Conservation (phyloP, 1,140 invertebrate species). For the Temnothorax nylanderi region DNA sequence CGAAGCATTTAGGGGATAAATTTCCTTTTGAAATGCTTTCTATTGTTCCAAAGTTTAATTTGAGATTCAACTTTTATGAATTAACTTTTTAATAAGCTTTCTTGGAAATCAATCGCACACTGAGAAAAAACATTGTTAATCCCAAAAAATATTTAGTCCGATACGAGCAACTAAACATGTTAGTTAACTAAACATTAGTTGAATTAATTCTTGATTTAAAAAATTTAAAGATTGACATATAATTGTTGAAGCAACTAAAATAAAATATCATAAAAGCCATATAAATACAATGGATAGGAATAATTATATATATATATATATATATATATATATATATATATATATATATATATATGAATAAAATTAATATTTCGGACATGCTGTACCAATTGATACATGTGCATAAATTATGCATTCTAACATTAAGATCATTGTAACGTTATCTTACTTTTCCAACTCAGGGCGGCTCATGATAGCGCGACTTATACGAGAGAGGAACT, state of each 20-base stretch:
- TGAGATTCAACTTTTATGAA: background rate
- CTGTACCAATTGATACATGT: background rate
- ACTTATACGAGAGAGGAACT: constrained; percentile 75
- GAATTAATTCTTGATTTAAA: no score
- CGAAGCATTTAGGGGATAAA: background rate
- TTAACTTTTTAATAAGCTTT: background rate
- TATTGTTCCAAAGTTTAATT: background rate
- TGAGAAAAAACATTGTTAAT: no score
- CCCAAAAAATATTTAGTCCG: no score
- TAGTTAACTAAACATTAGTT: no score
- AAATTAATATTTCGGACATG: background rate
- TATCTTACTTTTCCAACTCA: constrained; percentile 87
- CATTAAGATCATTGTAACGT: background rate
- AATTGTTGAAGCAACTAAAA: no score
- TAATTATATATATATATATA: no score
- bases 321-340: no score
- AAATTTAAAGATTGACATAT: no score
- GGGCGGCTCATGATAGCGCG: constrained; percentile 84
- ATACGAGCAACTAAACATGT: no score
- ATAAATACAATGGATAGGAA: background rate
- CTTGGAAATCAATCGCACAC: background rate
- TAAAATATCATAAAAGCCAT: background rate
- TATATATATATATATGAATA: background rate
- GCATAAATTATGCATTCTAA: background rate
- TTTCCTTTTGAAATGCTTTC: background rate